These are phyloP conservation scores for Imbricaverruca yamaguchii DNA, from an alignment of 2,888 invertebrate genomes.

Conservation along the genomic window DNA sequence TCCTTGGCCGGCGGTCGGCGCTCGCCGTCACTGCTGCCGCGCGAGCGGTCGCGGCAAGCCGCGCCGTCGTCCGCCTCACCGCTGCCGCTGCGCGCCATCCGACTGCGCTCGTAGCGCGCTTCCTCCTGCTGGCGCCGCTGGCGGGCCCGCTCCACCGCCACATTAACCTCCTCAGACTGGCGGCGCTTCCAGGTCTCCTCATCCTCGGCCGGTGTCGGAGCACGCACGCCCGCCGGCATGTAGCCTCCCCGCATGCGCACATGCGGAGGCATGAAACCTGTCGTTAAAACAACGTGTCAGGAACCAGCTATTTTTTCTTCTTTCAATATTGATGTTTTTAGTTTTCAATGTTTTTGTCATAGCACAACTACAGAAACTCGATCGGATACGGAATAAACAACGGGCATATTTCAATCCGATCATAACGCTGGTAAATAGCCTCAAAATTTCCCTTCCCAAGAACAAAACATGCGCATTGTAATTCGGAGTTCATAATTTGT, in stretches of 20 bases:
- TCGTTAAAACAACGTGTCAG: neutral
- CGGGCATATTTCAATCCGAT: too few relatives aligned
- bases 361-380: too few relatives aligned
- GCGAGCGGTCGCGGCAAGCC: neutral
- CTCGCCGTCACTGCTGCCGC: neutral
- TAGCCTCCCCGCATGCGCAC: slow-evolving; percentile 7
- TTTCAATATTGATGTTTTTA: too few relatives aligned
- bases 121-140: slow-evolving; percentile 84
- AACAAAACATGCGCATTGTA: too few relatives aligned
- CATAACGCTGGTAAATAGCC: too few relatives aligned
- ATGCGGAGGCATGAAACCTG: slow-evolving; percentile 11
- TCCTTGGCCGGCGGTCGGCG: slow-evolving; percentile 3
- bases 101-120: slow-evolving; percentile 43
- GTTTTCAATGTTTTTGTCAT: too few relatives aligned
- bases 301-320: too few relatives aligned
- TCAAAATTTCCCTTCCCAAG: too few relatives aligned
- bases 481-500: too few relatives aligned
- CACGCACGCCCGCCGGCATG: neutral
- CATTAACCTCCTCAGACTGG: slow-evolving; percentile 62
- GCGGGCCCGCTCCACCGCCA: slow-evolving; percentile 72
- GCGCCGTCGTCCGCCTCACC: neutral
- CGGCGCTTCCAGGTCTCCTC: slow-evolving; percentile 49
- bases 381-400: too few relatives aligned
- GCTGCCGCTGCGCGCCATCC: neutral
- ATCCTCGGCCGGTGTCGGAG: neutral